phyloP scores from a whole-genome alignment of 2,113 vertebrate genomes.

The Tamias sibiricus region DNA sequence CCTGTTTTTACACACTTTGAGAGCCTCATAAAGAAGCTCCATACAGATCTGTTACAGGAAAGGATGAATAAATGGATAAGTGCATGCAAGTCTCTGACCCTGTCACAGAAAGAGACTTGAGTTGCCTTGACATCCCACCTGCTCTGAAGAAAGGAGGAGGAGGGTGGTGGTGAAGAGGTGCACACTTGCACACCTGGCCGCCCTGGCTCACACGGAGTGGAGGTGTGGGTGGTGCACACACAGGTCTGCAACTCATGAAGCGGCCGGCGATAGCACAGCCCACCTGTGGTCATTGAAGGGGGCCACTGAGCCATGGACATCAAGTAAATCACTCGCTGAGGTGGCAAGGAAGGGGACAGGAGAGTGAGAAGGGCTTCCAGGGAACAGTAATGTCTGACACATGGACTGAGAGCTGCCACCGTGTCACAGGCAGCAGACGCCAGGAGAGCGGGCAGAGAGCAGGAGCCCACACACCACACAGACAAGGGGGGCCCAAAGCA shows the following conservation, averaged over 20 bases:
- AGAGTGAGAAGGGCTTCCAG: accelerated
- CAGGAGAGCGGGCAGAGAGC: not conserved
- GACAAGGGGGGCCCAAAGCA: not conserved
- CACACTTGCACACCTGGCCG: not conserved
- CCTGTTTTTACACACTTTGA: not conserved
- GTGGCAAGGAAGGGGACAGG: not conserved
- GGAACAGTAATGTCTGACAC: accelerated
- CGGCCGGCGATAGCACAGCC: not conserved
- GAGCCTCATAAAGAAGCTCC: not conserved
- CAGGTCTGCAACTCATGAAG: not conserved
- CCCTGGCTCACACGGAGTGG: not conserved
- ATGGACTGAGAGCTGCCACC: accelerated
- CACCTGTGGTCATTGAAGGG: not conserved
- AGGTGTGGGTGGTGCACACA: accelerated
- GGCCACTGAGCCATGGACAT: accelerated
- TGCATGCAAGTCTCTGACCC: accelerated
- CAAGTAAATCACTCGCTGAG: accelerated
- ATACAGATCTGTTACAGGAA: not conserved
- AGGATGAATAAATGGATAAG: not conserved
- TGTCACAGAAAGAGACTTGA: not conserved
- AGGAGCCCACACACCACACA: accelerated
- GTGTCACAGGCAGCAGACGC: not conserved
- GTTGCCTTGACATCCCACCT: not conserved
- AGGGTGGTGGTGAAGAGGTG: not conserved
- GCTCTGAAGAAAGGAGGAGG: not conserved